phyloP scores from a whole-genome alignment of 92 coral and sea anemone species.

The Isaurus tuberculatus region DNA sequence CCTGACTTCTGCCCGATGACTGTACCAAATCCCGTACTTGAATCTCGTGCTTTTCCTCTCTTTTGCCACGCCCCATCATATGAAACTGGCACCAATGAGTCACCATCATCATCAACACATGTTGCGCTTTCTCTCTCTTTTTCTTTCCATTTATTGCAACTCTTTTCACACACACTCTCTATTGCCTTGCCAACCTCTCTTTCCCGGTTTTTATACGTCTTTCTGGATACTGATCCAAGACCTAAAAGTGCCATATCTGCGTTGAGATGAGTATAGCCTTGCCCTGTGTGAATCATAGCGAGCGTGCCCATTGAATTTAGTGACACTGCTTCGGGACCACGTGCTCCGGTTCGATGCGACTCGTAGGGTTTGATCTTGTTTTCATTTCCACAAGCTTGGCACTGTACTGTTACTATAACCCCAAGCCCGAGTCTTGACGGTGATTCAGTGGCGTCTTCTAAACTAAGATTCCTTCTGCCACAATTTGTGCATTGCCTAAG shows the following conservation, averaged over 20 bases:
- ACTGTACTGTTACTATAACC: too few species aligned
- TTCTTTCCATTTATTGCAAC: conserved; percentile 50
- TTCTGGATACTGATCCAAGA: conserved; percentile 56
- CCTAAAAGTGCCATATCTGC: conserved; percentile 58
- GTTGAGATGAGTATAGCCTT: conserved; percentile 69
- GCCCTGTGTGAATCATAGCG: conserved; percentile 71
- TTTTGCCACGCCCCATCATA: conserved; percentile 85
- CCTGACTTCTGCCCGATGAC: conserved; percentile 63
- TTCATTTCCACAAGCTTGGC: too few species aligned
- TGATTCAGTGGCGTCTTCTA: too few species aligned
- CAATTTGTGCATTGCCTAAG: too few species aligned
- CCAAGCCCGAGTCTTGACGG: too few species aligned
- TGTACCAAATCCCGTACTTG: conserved; percentile 65
- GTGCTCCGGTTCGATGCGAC: too few species aligned
- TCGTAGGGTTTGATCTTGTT: too few species aligned
- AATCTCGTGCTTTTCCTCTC: conserved; percentile 66
- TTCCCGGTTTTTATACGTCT: conserved; percentile 65
- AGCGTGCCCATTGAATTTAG: conserved; percentile 41
- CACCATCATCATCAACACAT: conserved; percentile 50
- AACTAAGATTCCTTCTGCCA: too few species aligned
- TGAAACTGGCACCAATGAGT: conserved; percentile 43
- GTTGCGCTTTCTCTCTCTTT: conserved; percentile 42
- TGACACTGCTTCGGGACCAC: too few species aligned
- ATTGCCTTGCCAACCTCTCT: conserved; percentile 67
- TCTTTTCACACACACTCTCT: conserved; percentile 48